These are phyloP conservation scores for Thera britannica DNA, from an alignment of 2,888 invertebrate genomes.

Conservation along the genomic window DNA sequence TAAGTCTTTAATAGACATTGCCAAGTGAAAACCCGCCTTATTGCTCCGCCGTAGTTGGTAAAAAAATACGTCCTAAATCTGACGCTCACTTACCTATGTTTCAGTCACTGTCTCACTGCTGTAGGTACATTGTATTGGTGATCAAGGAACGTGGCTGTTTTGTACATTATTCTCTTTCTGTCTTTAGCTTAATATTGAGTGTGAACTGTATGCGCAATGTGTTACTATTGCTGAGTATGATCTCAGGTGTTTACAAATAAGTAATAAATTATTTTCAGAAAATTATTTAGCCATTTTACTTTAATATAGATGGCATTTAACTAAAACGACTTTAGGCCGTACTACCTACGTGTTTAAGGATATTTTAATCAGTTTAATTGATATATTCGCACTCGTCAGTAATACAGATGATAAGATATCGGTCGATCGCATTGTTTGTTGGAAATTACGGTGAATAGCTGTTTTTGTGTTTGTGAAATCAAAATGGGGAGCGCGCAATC, in stretches of 20 bases:
- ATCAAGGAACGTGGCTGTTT: conserved; percentile 1
- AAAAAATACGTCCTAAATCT: too few relatives aligned
- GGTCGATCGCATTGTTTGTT: conserved; percentile 22
- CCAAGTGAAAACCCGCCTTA: too few relatives aligned
- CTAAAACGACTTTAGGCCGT: background rate
- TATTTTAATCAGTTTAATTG: conserved; percentile 9
- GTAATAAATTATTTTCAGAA: conserved; percentile 72
- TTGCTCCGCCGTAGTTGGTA: too few relatives aligned
- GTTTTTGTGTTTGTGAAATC: conserved; percentile 5
- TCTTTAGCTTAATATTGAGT: conserved; percentile 30
- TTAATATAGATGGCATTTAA: background rate
- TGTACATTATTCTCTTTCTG: conserved; percentile 20
- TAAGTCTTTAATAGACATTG: too few relatives aligned
- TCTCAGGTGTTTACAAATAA: conserved; percentile 66
- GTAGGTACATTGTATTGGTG: background rate
- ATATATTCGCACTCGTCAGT: conserved; percentile 7
- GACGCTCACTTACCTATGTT: background rate
- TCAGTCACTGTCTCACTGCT: background rate
- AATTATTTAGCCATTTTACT: conserved; percentile 12
- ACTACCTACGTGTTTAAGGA: background rate
- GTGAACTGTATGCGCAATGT: conserved; percentile 46
- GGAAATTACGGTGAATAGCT: background rate
- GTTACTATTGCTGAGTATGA: conserved; percentile 71
- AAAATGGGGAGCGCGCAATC: conserved; percentile 80
- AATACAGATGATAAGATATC: conserved; percentile 25